These are phyloP conservation scores for Lophius piscatorius DNA, from an alignment of 2,113 vertebrate species.

Conservation along the genomic window DNA sequence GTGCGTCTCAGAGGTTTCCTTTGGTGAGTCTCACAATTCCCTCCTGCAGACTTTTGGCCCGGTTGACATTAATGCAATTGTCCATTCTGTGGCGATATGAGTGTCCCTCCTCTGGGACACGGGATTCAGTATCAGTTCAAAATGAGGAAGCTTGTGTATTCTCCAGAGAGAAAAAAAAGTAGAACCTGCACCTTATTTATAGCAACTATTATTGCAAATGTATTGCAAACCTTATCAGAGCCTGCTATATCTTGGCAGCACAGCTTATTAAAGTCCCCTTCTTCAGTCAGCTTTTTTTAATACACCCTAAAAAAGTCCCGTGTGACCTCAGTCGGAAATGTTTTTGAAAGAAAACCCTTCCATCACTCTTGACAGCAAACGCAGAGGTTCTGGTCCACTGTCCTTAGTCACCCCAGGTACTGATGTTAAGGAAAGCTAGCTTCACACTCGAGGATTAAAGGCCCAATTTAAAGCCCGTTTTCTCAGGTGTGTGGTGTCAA, in stretches of 20 bases:
- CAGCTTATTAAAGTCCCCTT: slow-evolving; percentile 39
- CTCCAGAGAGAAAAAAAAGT: slow-evolving; percentile 2
- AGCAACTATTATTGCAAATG: slow-evolving; percentile 34
- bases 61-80: slow-evolving; percentile 36
- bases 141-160: slow-evolving; percentile 6
- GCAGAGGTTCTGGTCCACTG: too few species aligned
- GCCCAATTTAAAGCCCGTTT: too few species aligned
- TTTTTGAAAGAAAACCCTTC: too few species aligned
- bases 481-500: too few species aligned
- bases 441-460: too few species aligned
- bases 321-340: too few species aligned
- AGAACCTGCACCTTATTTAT: slow-evolving; percentile 14
- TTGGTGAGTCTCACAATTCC: not conserved
- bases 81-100: slow-evolving; percentile 13
- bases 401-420: too few species aligned
- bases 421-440: too few species aligned
- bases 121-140: not conserved
- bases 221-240: slow-evolving; percentile 21
- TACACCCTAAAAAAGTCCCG: too few species aligned
- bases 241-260: slow-evolving; percentile 25
- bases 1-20: slow-evolving; percentile 48
- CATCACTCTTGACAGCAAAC: too few species aligned
- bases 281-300: too few species aligned
- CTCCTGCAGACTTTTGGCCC: slow-evolving; percentile 15
- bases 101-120: slow-evolving; percentile 14